A percentile compares a stretch with the other conserved stretches of the same genome.
These are phyloP conservation scores for Galagoides demidoff DNA, from an alignment of 2,797 vertebrate genomes.

Conservation along the genomic window DNA sequence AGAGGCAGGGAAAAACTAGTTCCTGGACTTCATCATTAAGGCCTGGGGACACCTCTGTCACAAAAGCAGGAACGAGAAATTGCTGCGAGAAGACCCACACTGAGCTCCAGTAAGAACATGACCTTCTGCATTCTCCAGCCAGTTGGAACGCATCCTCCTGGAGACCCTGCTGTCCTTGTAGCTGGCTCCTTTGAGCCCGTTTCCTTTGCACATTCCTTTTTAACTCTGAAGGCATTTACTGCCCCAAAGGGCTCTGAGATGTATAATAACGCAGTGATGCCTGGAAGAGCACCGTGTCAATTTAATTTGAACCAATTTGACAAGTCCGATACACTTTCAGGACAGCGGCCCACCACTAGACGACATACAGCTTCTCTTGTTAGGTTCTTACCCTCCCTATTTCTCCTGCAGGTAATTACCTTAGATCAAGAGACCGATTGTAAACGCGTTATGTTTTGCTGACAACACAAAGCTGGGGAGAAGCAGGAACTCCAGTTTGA, in stretches of 20 bases:
- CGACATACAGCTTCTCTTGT: constrained; percentile 82
- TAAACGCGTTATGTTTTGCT: constrained; percentile 87
- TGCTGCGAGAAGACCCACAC: constrained; percentile 68
- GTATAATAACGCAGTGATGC: constrained; percentile 78
- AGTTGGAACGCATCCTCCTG: constrained; percentile 29
- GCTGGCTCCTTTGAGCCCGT: constrained; percentile 32
- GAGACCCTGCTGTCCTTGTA: constrained; percentile 10
- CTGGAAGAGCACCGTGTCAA: constrained; percentile 83
- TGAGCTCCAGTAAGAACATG: constrained; percentile 28
- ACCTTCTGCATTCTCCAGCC: background rate
- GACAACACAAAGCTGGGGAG: constrained; percentile 85
- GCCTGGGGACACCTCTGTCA: constrained; percentile 52
- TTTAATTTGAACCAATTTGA: constrained; percentile 88
- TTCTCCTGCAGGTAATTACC: constrained; percentile 87
- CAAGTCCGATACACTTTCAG: constrained; percentile 81
- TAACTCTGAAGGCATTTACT: constrained; percentile 67
- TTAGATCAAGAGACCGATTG: constrained; percentile 86
- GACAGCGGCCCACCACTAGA: constrained; percentile 75
- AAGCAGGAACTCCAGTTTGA: constrained; percentile 80
- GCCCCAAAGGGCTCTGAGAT: constrained; percentile 74
- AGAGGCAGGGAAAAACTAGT: background rate
- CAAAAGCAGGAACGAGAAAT: constrained; percentile 50
- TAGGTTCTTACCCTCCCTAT: constrained; percentile 79
- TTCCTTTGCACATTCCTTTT: constrained; percentile 64
- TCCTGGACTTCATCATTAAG: constrained; percentile 13